Percentiles rank a stretch among this genome's conserved stretches.
These are phyloP conservation scores for Tachyglossus aculeatus DNA, from an alignment of 2,797 vertebrate genomes.

Conservation along the genomic window DNA sequence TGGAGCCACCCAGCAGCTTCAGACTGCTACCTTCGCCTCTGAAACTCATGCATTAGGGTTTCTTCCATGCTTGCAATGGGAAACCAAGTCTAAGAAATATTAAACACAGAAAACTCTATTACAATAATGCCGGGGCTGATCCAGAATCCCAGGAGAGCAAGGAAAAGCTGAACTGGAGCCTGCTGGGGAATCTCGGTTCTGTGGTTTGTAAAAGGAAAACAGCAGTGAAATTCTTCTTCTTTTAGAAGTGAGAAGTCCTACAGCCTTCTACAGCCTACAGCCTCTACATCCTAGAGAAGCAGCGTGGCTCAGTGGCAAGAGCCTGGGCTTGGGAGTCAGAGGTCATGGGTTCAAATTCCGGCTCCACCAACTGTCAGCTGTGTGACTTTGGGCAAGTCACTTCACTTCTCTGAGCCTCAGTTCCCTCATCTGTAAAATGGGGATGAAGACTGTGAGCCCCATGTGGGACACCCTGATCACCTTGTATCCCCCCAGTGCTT, in stretches of 20 bases:
- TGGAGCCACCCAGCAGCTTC: slow-evolving; percentile 79
- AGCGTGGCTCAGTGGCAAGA: too few species aligned
- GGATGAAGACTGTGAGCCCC: too few species aligned
- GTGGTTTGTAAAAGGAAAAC: fast-evolving
- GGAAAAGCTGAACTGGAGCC: slow-evolving; percentile 19
- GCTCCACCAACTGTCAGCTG: too few species aligned
- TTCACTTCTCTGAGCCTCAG: too few species aligned
- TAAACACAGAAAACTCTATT: slow-evolving; percentile 83
- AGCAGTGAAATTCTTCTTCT: neutral
- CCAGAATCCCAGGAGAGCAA: slow-evolving; percentile 68
- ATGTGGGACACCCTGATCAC: too few species aligned
- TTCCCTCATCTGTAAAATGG: too few species aligned
- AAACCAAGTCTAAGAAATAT: slow-evolving; percentile 83
- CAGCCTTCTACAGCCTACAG: too few species aligned
- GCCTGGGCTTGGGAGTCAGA: too few species aligned
- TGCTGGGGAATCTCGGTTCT: neutral
- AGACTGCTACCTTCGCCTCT: slow-evolving; percentile 81
- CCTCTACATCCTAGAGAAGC: too few species aligned
- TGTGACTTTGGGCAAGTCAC: too few species aligned
- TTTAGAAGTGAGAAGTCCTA: neutral
- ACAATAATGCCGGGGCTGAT: slow-evolving; percentile 68
- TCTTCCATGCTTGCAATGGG: slow-evolving; percentile 82
- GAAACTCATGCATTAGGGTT: slow-evolving; percentile 80
- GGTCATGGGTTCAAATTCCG: too few species aligned
- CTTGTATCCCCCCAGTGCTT: too few species aligned